Percentiles rank a stretch among this genome's conserved stretches.
Evolutionary conservation across 1,140 invertebrate species (phyloP).

Genomic region (Papilio polyxenes): DNA sequence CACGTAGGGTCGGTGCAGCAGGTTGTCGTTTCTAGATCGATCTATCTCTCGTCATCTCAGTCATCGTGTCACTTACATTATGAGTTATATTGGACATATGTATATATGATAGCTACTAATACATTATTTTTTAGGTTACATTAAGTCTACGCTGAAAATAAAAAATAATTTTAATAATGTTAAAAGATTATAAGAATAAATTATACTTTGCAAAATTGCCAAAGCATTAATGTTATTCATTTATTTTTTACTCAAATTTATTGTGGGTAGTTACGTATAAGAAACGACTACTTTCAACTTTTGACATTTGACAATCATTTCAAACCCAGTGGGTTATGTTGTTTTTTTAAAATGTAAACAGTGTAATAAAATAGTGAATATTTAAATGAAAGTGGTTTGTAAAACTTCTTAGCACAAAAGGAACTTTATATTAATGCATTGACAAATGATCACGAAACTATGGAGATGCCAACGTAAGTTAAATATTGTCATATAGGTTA

Average conservation of each 20-base stretch:
- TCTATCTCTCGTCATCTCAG: too few relatives aligned
- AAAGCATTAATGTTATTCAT: background rate
- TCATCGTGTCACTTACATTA: too few relatives aligned
- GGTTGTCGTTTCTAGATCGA: too few relatives aligned
- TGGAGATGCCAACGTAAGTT: slow-evolving; percentile 29
- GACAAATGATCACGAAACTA: slow-evolving; percentile 22
- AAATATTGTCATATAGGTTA: background rate
- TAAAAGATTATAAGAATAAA: too few relatives aligned
- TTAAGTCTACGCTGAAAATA: too few relatives aligned
- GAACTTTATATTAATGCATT: background rate
- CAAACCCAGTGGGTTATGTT: background rate
- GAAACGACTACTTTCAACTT: background rate
- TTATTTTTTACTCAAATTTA: background rate
- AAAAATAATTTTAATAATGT: too few relatives aligned
- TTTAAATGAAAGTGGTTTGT: background rate
- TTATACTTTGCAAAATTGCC: too few relatives aligned
- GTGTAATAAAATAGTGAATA: background rate
- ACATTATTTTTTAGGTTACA: too few relatives aligned
- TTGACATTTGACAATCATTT: background rate
- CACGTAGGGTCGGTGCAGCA: too few relatives aligned
- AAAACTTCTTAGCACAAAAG: background rate
- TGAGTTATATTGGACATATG: too few relatives aligned
- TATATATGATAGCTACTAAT: too few relatives aligned
- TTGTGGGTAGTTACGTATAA: background rate
- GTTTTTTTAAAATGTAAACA: background rate